Evolutionary conservation across 2,797 vertebrate genomes (phyloP).

Genomic region (Galaxias olidus): DNA sequence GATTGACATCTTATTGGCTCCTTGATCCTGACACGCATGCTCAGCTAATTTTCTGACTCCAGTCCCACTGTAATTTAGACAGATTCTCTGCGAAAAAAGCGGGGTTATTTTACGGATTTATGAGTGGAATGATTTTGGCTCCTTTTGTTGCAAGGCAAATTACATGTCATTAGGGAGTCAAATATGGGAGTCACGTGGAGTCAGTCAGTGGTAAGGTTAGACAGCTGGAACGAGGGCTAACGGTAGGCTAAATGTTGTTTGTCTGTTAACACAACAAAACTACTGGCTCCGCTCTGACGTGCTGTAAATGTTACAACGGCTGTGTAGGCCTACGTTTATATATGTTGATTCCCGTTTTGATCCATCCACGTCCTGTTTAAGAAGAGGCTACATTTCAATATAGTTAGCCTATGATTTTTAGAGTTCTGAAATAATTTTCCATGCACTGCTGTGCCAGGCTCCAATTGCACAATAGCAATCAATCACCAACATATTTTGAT

Average conservation of each 20-base stretch:
- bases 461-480: too few relatives aligned
- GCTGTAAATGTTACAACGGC: too few relatives aligned
- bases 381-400: too few relatives aligned
- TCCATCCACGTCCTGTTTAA: too few relatives aligned
- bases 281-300: too few relatives aligned
- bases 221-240: conserved; percentile 40
- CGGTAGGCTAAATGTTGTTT: conserved; percentile 30
- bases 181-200: conserved; percentile 34
- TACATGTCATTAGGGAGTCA: conserved; percentile 47
- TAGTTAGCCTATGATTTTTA: too few relatives aligned
- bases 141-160: conserved; percentile 56
- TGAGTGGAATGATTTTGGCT: conserved; percentile 59
- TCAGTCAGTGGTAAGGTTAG: conserved; percentile 40
- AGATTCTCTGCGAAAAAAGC: conserved; percentile 41
- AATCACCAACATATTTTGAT: too few relatives aligned
- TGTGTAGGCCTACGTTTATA: too few relatives aligned
- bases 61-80: conserved; percentile 59
- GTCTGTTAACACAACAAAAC: too few relatives aligned
- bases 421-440: too few relatives aligned
- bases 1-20: conserved; percentile 41
- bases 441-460: too few relatives aligned
- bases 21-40: conserved; percentile 41
- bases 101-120: conserved; percentile 59
- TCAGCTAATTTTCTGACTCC: conserved; percentile 61
- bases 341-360: too few relatives aligned